Conservation (phyloP, 2,888 invertebrate genomes). For the Antheraea yamamai region DNA sequence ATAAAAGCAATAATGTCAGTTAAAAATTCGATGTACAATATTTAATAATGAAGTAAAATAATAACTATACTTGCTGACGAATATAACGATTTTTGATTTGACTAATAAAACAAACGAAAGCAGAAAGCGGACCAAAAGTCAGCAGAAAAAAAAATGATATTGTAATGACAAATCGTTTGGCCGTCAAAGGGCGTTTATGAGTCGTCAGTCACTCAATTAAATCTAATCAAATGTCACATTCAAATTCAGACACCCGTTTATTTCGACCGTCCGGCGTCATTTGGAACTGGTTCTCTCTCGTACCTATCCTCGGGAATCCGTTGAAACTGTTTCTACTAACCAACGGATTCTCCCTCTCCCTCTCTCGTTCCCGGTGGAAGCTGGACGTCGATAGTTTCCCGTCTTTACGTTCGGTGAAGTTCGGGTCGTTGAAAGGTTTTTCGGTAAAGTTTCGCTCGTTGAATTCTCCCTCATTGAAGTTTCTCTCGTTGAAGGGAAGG, state of each 20-base stretch:
- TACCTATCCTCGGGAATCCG: constrained; percentile 71
- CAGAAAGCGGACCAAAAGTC: too few relatives aligned
- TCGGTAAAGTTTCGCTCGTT: constrained; percentile 36
- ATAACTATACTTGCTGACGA: too few relatives aligned
- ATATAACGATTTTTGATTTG: too few relatives aligned
- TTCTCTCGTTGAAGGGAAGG: constrained; percentile 70
- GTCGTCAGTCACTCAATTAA: background rate
- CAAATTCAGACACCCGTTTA: constrained; percentile 84
- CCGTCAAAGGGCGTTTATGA: background rate
- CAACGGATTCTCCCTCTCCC: constrained; percentile 72
- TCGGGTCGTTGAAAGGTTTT: constrained; percentile 67
- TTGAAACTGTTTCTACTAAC: constrained; percentile 79
- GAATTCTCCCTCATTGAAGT: constrained; percentile 63
- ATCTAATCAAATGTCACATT: constrained; percentile 79
- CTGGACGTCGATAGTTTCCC: constrained; percentile 76
- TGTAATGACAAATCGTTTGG: background rate
- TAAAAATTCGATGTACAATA: too few relatives aligned
- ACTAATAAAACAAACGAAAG: too few relatives aligned
- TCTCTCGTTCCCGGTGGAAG: constrained; percentile 65
- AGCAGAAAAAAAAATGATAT: background rate
- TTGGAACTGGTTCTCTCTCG: constrained; percentile 71
- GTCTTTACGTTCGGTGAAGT: constrained; percentile 65
- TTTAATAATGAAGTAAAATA: too few relatives aligned
- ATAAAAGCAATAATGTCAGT: too few relatives aligned
- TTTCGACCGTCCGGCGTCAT: constrained; percentile 74